phyloP scores from a whole-genome alignment of 2,888 invertebrate species.

The Panopea generosa region DNA sequence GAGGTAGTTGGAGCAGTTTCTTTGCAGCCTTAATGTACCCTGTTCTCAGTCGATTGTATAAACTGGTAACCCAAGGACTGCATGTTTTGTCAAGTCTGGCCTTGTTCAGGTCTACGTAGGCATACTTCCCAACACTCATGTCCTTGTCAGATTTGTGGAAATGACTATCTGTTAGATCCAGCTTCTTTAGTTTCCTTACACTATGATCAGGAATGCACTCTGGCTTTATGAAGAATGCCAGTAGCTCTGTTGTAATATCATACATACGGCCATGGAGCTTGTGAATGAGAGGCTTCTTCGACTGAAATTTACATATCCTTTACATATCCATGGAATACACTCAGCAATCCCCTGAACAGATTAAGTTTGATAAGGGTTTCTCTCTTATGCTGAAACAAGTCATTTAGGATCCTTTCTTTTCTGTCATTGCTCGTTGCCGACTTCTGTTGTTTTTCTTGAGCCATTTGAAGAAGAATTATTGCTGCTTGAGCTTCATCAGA shows the following conservation, averaged over 20 bases:
- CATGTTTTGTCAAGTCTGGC: slow-evolving; percentile 4
- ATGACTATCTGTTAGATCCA: slow-evolving; percentile 18
- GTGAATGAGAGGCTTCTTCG: slow-evolving; percentile 7
- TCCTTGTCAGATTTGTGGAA: not conserved
- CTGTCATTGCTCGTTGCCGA: slow-evolving; percentile 2
- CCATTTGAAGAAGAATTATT: not conserved
- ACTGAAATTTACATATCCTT: slow-evolving; percentile 22
- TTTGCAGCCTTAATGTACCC: slow-evolving; percentile 7
- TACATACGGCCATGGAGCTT: slow-evolving; percentile 1
- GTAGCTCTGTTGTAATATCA: not conserved
- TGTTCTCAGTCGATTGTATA: not conserved
- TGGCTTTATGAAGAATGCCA: not conserved
- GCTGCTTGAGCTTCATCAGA: not conserved
- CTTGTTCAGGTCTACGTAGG: slow-evolving; percentile 7
- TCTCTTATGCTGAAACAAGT: not conserved
- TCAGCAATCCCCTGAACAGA: slow-evolving; percentile 4
- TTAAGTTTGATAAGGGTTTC: slow-evolving; percentile 10
- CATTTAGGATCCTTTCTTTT: slow-evolving; percentile 3
- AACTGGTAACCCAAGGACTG: not conserved
- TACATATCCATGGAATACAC: not conserved
- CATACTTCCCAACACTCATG: slow-evolving; percentile 13
- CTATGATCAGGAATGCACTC: not conserved
- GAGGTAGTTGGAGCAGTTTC: not conserved
- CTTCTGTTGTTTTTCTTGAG: slow-evolving; percentile 7
- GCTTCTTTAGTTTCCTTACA: not conserved